These are phyloP conservation scores for Doryteuthis pealeii DNA, from an alignment of 1,140 invertebrate species.

Conservation along the genomic window DNA sequence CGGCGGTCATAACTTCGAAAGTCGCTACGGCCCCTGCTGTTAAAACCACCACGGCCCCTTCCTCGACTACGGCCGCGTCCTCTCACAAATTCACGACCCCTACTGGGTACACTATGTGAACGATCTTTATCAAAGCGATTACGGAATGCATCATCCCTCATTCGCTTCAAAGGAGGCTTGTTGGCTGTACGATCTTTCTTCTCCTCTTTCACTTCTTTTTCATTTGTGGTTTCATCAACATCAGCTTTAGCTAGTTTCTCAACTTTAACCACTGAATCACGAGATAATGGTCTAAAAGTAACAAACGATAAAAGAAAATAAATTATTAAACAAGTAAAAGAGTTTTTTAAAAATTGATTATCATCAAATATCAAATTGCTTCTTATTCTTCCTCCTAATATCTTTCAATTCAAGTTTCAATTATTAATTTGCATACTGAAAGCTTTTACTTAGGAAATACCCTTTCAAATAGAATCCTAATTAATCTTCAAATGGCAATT, in stretches of 20 bases:
- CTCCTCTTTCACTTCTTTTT: constrained; percentile 27
- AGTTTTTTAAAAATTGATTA: neutral
- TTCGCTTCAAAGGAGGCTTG: constrained; percentile 36
- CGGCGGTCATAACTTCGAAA: constrained; percentile 33
- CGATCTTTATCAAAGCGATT: constrained; percentile 34
- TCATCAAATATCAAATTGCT: neutral
- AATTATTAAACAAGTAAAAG: neutral
- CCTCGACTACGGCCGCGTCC: constrained; percentile 44
- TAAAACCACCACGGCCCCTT: constrained; percentile 23
- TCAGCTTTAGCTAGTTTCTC: constrained; percentile 16
- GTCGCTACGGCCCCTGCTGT: constrained; percentile 39
- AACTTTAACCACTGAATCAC: constrained; percentile 15
- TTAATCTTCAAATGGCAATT: too few relatives aligned
- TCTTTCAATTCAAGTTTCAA: too few relatives aligned
- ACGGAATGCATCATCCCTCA: constrained; percentile 29
- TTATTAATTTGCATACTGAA: too few relatives aligned
- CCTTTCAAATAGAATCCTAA: too few relatives aligned
- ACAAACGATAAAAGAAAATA: neutral
- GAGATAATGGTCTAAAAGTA: constrained; percentile 3
- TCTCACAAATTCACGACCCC: constrained; percentile 52
- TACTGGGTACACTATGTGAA: constrained; percentile 40
- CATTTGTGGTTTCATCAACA: constrained; percentile 19
- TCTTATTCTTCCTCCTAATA: too few relatives aligned
- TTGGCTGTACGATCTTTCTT: constrained; percentile 19
- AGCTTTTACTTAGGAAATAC: too few relatives aligned